Conservation (phyloP, 92 coral and sea anemone species). For the Diadumene lineata region DNA sequence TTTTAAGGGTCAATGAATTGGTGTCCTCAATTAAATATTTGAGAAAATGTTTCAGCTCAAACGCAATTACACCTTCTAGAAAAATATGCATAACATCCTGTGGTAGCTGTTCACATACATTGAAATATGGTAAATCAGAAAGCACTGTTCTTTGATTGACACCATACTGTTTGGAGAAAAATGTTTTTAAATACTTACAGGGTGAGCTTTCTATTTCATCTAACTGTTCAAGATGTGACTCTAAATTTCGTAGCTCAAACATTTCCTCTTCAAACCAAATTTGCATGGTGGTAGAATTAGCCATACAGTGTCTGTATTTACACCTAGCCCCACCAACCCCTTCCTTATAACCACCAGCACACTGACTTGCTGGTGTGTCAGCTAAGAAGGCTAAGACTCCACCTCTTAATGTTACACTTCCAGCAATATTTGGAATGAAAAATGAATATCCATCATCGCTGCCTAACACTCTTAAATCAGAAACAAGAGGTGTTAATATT, state of each 20-base stretch:
- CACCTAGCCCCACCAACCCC: constrained; percentile 35
- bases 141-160: constrained; percentile 36
- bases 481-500: constrained; percentile 30
- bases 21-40: constrained; percentile 1
- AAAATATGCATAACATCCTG: constrained; percentile 54
- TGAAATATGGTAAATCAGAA: constrained; percentile 48
- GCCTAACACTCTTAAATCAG: constrained; percentile 14
- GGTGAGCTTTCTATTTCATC: constrained; percentile 30
- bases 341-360: constrained; percentile 37
- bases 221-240: constrained; percentile 18
- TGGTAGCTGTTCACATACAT: constrained; percentile 46
- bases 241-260: constrained; percentile 19
- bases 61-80: constrained; percentile 39
- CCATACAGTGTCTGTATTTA: constrained; percentile 37
- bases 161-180: constrained; percentile 50
- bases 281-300: constrained; percentile 30
- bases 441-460: constrained; percentile 25
- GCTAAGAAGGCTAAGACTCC: constrained; percentile 38
- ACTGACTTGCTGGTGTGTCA: constrained; percentile 57
- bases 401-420: constrained; percentile 10
- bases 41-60: constrained; percentile 37
- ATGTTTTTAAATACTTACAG: constrained; percentile 5
- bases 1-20: constrained; percentile 5
- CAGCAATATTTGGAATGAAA: too few relatives aligned
- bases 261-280: constrained; percentile 23